Evolutionary conservation across 2,888 invertebrate genomes (phyloP), one percentile per base, ranked within the genome.

Genomic region (Steinernema scapterisci): DNA sequence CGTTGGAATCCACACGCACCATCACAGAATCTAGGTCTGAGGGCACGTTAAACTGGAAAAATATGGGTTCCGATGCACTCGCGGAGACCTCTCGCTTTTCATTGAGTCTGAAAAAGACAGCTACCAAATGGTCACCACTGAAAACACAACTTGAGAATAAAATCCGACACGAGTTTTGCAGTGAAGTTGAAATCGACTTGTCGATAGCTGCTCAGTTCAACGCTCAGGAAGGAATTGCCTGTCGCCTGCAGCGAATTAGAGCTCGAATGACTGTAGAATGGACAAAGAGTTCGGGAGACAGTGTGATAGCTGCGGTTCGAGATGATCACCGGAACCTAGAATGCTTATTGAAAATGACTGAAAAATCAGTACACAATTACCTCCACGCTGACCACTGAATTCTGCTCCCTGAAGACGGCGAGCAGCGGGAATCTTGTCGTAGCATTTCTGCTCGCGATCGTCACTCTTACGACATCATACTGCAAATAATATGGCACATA

Each of bases 21-120:
- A 88, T 76, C 13, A 89, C 88, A 0, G 88, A 84, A 43, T 87
- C 86, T 1, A 88, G 82, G 79, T 84, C 85, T 27, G 89, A 88
- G 3, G 91, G 89, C 83, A 92, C 92, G 52, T 89, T 88, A 82
- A 91, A 92, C 80, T 90, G 90, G 83, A 90, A 90, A 89, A 92
- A 91, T 88, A 91, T 89, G 74, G 92, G 90, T 86, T 91, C 89
- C 80, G 91, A 89, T 7, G 91, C 91, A 2, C 78, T 77, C 0
- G 79, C 79, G 1, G 74, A 73, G 9, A 77, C 63, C 1, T 43
- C 1, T 38, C 76, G 75, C 0, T 72, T 72, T 16, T 63, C 45
- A 19, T 76, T 73, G 16, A 72, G 56, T 19, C 82, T 82, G 74
- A 43, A 81, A 73, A 27, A 46, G 23, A 9, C 5, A 2, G 25